Conservation (phyloP, 1,140 invertebrate genomes). For the Pseudoatta argentina region DNA sequence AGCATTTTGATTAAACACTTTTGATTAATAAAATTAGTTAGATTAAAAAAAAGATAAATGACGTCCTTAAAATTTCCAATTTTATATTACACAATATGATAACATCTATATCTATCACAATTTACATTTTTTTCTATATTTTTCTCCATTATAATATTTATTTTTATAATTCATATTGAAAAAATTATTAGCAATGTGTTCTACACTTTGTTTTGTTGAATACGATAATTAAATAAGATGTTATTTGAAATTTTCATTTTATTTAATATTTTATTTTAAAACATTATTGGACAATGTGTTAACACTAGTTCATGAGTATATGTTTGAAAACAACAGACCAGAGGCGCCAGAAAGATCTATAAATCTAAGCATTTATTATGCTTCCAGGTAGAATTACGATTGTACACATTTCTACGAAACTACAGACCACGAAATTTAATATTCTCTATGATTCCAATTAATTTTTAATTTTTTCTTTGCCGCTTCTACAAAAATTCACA, state of each 20-base stretch:
- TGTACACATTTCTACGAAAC: conserved; percentile 18
- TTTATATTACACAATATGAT: too few relatives aligned
- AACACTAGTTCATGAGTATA: not conserved
- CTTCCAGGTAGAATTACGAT: not conserved
- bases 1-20: not conserved
- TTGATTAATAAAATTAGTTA: not conserved
- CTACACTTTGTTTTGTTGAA: not conserved
- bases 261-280: conserved; percentile 14
- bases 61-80: not conserved
- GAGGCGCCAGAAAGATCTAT: conserved; percentile 35
- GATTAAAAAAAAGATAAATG: not conserved
- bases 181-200: not conserved
- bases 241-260: not conserved
- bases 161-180: not conserved
- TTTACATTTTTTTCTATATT: not conserved
- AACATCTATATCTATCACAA: too few relatives aligned
- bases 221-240: not conserved
- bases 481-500: not conserved
- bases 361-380: conserved; percentile 23
- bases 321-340: conserved; percentile 1
- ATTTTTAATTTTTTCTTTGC: not conserved
- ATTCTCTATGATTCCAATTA: not conserved
- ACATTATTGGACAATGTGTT: not conserved
- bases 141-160: not conserved
- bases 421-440: not conserved